Conservation (phyloP, 2,113 vertebrate species). For the Pimephales promelas region DNA sequence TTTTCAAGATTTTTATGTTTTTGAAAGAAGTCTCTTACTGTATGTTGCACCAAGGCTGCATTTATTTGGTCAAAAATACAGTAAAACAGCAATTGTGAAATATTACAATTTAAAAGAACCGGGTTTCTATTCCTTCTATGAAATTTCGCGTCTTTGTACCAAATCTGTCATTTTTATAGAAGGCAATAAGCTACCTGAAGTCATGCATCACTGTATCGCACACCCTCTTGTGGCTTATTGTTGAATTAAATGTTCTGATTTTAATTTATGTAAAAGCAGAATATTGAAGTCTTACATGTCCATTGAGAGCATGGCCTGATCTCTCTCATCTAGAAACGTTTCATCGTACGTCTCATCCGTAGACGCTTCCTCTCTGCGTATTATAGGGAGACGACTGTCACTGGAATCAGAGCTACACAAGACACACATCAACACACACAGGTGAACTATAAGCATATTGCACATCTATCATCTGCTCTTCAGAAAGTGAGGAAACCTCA, state of each 20-base stretch:
- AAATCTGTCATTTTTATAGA: background rate
- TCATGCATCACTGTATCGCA: background rate
- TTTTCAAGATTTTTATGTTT: background rate
- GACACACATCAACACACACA: slow-evolving; percentile 41
- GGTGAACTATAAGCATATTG: background rate
- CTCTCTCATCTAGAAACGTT: slow-evolving; percentile 82
- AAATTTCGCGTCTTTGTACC: background rate
- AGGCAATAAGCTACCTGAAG: background rate
- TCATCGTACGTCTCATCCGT: slow-evolving; percentile 85
- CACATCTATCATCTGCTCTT: background rate
- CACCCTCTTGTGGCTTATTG: background rate
- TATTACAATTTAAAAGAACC: background rate
- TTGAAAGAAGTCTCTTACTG: slow-evolving; percentile 5
- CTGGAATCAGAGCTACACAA: slow-evolving; percentile 85
- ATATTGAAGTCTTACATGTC: slow-evolving; percentile 81
- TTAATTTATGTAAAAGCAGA: background rate
- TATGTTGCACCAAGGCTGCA: background rate
- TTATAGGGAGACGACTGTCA: slow-evolving; percentile 88
- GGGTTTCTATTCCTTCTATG: background rate
- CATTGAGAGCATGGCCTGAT: slow-evolving; percentile 86
- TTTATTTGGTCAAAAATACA: background rate
- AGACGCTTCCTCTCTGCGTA: slow-evolving; percentile 84
- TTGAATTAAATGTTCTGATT: background rate
- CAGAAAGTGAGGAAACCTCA: background rate
- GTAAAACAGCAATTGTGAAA: background rate